Evolutionary conservation across 1,140 invertebrate species (phyloP).

Genomic region (Hyposmocoma kahamanoa): DNA sequence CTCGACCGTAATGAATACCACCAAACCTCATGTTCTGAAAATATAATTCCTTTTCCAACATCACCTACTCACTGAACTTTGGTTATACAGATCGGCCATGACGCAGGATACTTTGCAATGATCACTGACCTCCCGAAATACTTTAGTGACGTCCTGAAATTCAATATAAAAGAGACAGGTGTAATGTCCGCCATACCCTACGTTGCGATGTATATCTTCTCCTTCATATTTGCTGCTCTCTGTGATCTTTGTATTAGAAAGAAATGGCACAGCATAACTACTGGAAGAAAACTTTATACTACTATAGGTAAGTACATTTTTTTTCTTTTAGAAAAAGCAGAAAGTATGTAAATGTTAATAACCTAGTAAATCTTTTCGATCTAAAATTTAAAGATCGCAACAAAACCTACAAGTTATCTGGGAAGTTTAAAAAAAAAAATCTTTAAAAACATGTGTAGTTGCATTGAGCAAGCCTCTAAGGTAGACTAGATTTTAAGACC

Average conservation of each 20-base stretch:
- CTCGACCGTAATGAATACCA: background rate
- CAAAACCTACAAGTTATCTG: no score
- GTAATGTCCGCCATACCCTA: slow-evolving; percentile 82
- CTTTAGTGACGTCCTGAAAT: slow-evolving; percentile 89
- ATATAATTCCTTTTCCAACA: background rate
- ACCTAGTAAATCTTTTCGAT: no score
- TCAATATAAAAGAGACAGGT: slow-evolving; percentile 84
- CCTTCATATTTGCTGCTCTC: slow-evolving; percentile 76
- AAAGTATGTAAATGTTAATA: background rate
- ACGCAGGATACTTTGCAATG: slow-evolving; percentile 96
- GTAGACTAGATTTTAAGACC: no score
- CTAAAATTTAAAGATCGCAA: no score
- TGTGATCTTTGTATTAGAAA: slow-evolving; percentile 79
- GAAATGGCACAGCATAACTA: slow-evolving; percentile 75
- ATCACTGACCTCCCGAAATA: slow-evolving; percentile 94
- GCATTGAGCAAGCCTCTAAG: no score
- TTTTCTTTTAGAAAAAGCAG: background rate
- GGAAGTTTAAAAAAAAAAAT: no score
- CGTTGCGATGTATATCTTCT: slow-evolving; percentile 81
- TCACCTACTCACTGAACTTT: background rate
- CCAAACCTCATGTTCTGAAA: background rate
- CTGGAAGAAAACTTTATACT: slow-evolving; percentile 82
- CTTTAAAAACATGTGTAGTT: no score
- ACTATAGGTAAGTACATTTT: slow-evolving; percentile 79
- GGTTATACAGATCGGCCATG: slow-evolving; percentile 84